Evolutionary conservation across 1,140 invertebrate species (phyloP), one percentile per base, ranked within the genome.

Genomic region (Drosophila prosaltans): DNA sequence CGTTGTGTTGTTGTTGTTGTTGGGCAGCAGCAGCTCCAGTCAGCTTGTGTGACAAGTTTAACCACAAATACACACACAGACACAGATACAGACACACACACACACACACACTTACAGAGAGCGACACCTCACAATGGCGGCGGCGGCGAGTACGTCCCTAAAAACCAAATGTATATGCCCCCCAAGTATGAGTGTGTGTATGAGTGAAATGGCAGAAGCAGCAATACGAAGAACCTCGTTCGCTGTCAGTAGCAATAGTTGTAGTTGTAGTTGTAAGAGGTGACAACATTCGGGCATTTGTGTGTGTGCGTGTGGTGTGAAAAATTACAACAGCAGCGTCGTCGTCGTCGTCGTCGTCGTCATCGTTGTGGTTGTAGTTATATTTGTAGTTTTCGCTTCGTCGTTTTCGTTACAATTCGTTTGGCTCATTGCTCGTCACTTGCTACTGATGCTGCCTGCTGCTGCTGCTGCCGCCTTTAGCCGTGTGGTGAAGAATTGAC

Each of bases 21-120:
- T 16, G 16, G 16, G 16, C 16, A 28, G 60, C 64, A 57, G 65
- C 72, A 68, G 66, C 73, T 69, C 71, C 78, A 86, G 86, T 69
- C 78, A 86, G 86, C 86, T 90, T 90, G 88, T 90, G 86, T 90
- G 88, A 90, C 88, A 90, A 90, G 82, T 90, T 90, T 90, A 83
- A 83, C 88, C 88, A 86, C 88, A 90, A 90, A 80, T 74, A 75
- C 72, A 91, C 66, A 79, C 72, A 76, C 73, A 76, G 45, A 68
- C 70, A 66, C 30, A 57, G 21, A 65, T 63, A 72, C 24, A 64
- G 6, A 4, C 21, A 48, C 21, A 48, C 6, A 7, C 32, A 48
- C 8, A 65, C 65, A 73, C 26, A 72, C 76, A 65, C 43, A 67
- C 21, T 59, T 26, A 59, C 43, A 74, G 65, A 74, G 75, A 75